A percentile compares a stretch with the other conserved stretches of the same genome.
phyloP scores from a whole-genome alignment of 2,888 invertebrate species.

The Drosophila lacicola region DNA sequence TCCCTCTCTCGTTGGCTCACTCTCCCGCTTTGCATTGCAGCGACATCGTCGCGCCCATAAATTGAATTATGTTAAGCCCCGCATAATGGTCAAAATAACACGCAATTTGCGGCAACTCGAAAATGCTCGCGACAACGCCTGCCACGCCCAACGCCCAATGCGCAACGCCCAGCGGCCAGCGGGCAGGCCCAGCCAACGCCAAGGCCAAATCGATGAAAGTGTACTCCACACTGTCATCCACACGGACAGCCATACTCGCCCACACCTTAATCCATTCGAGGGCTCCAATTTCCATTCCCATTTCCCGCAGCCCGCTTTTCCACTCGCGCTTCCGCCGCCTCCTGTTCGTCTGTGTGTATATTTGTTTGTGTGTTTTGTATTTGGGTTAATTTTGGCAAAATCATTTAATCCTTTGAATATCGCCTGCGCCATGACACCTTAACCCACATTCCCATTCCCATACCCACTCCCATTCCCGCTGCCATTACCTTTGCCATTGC shows the following conservation, averaged over 20 bases:
- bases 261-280: slow-evolving; percentile 19
- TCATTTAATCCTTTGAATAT: slow-evolving; percentile 80
- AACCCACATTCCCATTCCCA: slow-evolving; percentile 44
- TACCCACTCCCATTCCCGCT: neutral
- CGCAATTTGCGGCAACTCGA: slow-evolving; percentile 69
- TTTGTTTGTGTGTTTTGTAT: neutral
- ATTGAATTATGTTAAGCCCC: slow-evolving; percentile 78
- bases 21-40: slow-evolving; percentile 37
- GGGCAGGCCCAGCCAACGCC: slow-evolving; percentile 2
- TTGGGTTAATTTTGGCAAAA: slow-evolving; percentile 67
- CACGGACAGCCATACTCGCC: neutral
- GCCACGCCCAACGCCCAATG: slow-evolving; percentile 19
- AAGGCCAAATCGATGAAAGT: slow-evolving; percentile 50
- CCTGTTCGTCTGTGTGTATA: slow-evolving; percentile 14
- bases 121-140: slow-evolving; percentile 39
- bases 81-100: slow-evolving; percentile 77
- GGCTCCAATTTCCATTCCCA: slow-evolving; percentile 9
- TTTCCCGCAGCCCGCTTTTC: neutral
- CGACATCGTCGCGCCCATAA: slow-evolving; percentile 58
- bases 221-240: slow-evolving; percentile 3
- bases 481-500: neutral
- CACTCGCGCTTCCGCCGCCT: neutral
- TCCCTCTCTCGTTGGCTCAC: neutral
- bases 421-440: slow-evolving; percentile 59
- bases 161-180: slow-evolving; percentile 4